Evolutionary conservation across 2,888 invertebrate species (phyloP).

Genomic region (Mesoligia furuncula): DNA sequence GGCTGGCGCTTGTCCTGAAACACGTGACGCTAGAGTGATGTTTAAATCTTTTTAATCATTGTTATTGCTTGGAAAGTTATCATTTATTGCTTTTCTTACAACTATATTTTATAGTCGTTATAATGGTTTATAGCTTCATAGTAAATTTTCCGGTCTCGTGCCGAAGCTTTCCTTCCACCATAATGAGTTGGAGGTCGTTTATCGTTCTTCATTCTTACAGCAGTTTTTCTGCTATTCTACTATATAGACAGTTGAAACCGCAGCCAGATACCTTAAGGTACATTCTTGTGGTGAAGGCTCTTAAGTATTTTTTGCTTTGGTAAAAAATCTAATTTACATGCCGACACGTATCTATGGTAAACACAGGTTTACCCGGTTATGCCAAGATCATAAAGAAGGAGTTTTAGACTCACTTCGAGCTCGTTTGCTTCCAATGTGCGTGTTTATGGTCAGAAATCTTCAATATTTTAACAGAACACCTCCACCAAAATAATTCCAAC

Average conservation of each 20-base stretch:
- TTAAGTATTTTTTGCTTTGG: conserved; percentile 51
- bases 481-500: background rate
- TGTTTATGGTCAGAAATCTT: too few species aligned
- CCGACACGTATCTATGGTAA: conserved; percentile 44
- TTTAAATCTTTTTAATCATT: conserved; percentile 50
- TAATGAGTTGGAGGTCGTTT: conserved; percentile 50
- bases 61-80: conserved; percentile 54
- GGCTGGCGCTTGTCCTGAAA: conserved; percentile 43
- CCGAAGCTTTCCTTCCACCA: conserved; percentile 54
- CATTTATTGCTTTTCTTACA: conserved; percentile 42
- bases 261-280: conserved; percentile 53
- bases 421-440: background rate
- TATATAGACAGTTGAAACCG: conserved; percentile 56
- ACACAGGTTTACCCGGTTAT: conserved; percentile 17
- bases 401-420: background rate
- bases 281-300: conserved; percentile 57
- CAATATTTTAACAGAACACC: background rate
- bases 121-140: conserved; percentile 47
- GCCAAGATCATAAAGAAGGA: background rate
- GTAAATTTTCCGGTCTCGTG: conserved; percentile 59
- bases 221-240: conserved; percentile 56
- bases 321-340: conserved; percentile 52
- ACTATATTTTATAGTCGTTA: conserved; percentile 47
- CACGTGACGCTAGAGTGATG: conserved; percentile 43
- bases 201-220: conserved; percentile 55